Conservation (phyloP, 1,140 invertebrate species). For the Lethrus apterus region DNA sequence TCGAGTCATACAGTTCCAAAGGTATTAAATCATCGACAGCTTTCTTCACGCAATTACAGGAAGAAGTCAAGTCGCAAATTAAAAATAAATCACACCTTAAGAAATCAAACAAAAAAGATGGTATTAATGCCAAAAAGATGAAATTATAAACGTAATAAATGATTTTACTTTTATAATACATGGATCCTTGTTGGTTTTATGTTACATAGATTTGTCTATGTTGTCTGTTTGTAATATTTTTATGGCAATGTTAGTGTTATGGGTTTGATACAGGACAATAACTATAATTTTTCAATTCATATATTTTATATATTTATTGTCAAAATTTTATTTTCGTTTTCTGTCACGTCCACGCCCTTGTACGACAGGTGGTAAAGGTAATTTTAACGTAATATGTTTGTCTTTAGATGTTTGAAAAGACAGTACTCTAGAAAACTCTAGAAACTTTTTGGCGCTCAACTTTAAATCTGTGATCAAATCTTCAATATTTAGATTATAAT, state of each 20-base stretch:
- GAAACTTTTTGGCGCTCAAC: slow-evolving; percentile 42
- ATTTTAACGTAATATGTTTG: slow-evolving; percentile 40
- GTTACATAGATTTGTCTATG: too few relatives aligned
- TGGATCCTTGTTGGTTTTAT: too few relatives aligned
- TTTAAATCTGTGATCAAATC: slow-evolving; percentile 38
- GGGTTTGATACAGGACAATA: too few relatives aligned
- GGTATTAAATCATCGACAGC: slow-evolving; percentile 69
- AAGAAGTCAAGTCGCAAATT: slow-evolving; percentile 53
- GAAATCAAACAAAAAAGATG: slow-evolving; percentile 32
- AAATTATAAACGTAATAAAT: slow-evolving; percentile 41
- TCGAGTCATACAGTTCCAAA: slow-evolving; percentile 45
- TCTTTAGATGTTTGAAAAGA: slow-evolving; percentile 36
- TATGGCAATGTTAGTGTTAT: too few relatives aligned
- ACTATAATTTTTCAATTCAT: too few relatives aligned
- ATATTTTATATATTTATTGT: too few relatives aligned
- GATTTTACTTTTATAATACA: not conserved
- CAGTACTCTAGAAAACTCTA: slow-evolving; percentile 40
- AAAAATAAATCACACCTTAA: slow-evolving; percentile 40
- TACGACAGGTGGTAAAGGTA: slow-evolving; percentile 41
- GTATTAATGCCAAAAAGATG: slow-evolving; percentile 42
- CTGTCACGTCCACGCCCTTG: not conserved
- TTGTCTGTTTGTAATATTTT: too few relatives aligned
- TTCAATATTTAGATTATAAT: slow-evolving; percentile 43
- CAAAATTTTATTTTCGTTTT: too few relatives aligned
- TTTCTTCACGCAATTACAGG: slow-evolving; percentile 76